These are phyloP conservation scores for Camelus dromedarius DNA, from an alignment of 2,113 vertebrate species.

Conservation along the genomic window DNA sequence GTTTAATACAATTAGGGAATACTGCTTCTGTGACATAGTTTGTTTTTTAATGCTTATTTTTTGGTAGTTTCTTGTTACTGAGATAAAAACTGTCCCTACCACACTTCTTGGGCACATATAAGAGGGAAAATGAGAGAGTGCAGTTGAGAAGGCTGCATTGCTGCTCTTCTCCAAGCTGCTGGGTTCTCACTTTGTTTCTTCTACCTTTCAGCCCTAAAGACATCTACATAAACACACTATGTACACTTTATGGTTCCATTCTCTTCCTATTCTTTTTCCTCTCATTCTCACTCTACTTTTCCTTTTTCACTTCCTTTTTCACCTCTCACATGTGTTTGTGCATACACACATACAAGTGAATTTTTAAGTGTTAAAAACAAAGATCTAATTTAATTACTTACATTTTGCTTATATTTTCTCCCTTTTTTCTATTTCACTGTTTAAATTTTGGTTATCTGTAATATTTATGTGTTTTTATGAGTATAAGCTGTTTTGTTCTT, in stretches of 20 bases:
- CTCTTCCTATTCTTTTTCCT: background rate
- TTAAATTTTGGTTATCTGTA: conserved; percentile 36
- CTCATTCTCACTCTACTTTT: background rate
- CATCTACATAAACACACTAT: background rate
- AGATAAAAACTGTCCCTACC: background rate
- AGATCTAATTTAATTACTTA: background rate
- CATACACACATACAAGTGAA: background rate
- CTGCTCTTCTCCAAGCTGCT: background rate
- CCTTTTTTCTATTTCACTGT: conserved; percentile 26
- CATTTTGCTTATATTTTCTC: background rate
- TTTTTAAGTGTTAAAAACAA: conserved; percentile 34
- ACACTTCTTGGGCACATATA: background rate
- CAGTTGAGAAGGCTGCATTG: background rate
- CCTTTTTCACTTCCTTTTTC: background rate
- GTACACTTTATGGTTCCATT: background rate
- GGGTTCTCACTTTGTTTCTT: background rate
- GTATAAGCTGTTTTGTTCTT: conserved; percentile 18
- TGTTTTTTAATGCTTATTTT: background rate
- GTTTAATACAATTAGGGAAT: background rate
- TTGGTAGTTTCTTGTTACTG: conserved; percentile 24
- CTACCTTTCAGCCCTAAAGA: background rate
- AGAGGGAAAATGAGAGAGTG: background rate
- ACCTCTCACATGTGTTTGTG: background rate
- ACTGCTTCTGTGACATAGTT: background rate
- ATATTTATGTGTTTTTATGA: conserved; percentile 40